Conservation (phyloP, 2,888 invertebrate species). For the Scaptomyza flava region DNA sequence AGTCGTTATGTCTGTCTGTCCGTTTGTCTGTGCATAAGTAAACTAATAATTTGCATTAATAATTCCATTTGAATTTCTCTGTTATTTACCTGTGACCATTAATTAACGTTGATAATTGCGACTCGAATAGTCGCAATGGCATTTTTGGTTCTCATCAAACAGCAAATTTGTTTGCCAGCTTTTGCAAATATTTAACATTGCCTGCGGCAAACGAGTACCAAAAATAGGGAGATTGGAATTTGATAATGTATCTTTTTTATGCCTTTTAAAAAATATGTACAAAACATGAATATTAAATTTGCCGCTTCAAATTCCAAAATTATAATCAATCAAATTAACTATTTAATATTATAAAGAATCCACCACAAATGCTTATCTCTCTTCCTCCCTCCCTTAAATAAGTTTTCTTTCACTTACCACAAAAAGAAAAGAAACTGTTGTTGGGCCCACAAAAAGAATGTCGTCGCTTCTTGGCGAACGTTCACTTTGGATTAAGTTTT, state of each 20-base stretch:
- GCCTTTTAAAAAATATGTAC: neutral
- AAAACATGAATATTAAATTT: constrained; percentile 16
- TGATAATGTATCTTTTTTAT: too few species aligned
- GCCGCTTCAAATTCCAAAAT: constrained; percentile 14
- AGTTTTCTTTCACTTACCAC: constrained; percentile 34
- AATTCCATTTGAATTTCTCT: constrained; percentile 53
- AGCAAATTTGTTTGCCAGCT: constrained; percentile 36
- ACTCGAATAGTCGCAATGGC: constrained; percentile 9
- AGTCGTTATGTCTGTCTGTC: constrained; percentile 4
- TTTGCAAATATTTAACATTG: constrained; percentile 53
- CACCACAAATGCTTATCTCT: neutral
- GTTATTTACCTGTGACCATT: constrained; percentile 45
- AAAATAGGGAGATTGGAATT: too few species aligned
- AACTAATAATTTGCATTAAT: constrained; percentile 68
- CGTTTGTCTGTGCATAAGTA: constrained; percentile 13
- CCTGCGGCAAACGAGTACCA: neutral
- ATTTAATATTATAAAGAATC: neutral
- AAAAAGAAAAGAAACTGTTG: constrained; percentile 5
- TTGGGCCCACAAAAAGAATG: constrained; percentile 4
- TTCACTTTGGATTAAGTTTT: constrained; percentile 49
- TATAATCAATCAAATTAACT: constrained; percentile 8
- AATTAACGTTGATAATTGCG: constrained; percentile 47
- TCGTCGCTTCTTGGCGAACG: constrained; percentile 10
- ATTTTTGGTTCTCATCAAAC: constrained; percentile 28
- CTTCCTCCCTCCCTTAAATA: neutral